Evolutionary conservation across 2,113 vertebrate genomes (phyloP), one percentile per base, ranked within the genome.

Genomic region (Ophiodon elongatus): DNA sequence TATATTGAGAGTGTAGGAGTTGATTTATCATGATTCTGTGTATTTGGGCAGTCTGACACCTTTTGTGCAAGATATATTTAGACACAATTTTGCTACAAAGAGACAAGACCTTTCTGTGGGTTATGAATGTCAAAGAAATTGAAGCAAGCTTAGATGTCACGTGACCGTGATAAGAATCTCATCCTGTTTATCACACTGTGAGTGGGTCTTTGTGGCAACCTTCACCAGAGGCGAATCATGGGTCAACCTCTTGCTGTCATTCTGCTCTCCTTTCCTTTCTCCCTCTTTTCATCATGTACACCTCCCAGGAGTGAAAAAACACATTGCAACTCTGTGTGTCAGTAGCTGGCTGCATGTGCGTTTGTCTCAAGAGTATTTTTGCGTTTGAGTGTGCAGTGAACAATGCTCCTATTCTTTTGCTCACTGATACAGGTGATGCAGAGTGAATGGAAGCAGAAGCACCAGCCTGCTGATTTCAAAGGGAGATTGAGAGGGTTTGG

Each of bases 81-180:
- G 27, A 74, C 60, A 21, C n/a, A 54, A 25, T 56, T 62, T 11
- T 63, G 47, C 56, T 25, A 31, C 45, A 78, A 76, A 74, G 63
- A 73, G 35, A 54, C 13, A 45, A 65, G 37, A 69, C 43, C 43
- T 78, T 71, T 82, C 70, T 39, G 52, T 59, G 54, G 15, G 52
- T 67, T 65, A n/a, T 74, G 37, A 50, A 84, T 76, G 76, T 80
- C 17, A 78, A 33, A 72, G 54, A 80, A 80, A 89, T 71, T 63
- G 64, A 82, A 75, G 47, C 27, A 10, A 33, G 56, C 68, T n/a
- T n/a, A 39, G 68, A 59, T 65, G 76, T 82, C 43, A 68, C 47
- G 54, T 77, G 70, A 89, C 69, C 86, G 88, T 72, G 83, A 84
- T 90, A 84, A 83, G 67, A 75, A 88, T 91, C 85, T 88, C 81